Percentiles rank a stretch among this genome's conserved stretches.
Evolutionary conservation across 2,113 vertebrate genomes (phyloP).

Genomic region (Riparia riparia): DNA sequence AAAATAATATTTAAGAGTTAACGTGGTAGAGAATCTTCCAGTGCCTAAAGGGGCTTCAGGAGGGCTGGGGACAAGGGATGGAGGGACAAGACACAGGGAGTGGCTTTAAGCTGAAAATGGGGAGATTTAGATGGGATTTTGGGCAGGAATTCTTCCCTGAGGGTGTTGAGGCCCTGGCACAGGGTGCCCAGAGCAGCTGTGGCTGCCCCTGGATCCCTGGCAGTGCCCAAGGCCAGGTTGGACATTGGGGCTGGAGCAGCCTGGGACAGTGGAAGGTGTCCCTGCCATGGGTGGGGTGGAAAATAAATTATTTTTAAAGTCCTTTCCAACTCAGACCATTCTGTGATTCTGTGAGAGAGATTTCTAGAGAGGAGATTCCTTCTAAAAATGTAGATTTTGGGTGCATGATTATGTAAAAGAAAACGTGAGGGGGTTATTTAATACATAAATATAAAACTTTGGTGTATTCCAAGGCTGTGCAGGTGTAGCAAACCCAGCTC

Average conservation of each 20-base stretch:
- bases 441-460: fast-evolving
- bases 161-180: not conserved
- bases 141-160: fast-evolving
- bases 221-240: not conserved
- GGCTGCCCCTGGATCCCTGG: not conserved
- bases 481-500: not conserved
- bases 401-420: not conserved
- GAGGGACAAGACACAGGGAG: not conserved
- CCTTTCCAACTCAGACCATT: not conserved
- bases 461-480: not conserved
- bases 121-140: fast-evolving
- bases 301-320: too few species aligned
- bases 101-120: fast-evolving
- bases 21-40: not conserved
- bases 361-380: not conserved
- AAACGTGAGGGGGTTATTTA: fast-evolving
- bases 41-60: not conserved
- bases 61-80: not conserved
- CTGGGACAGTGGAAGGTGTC: not conserved
- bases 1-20: not conserved
- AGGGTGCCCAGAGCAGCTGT: not conserved
- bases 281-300: not conserved
- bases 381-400: not conserved
- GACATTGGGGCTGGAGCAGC: not conserved
- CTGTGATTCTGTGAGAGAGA: not conserved